Evolutionary conservation across 2,888 invertebrate genomes (phyloP).

Genomic region (Incurvaria masculella): DNA sequence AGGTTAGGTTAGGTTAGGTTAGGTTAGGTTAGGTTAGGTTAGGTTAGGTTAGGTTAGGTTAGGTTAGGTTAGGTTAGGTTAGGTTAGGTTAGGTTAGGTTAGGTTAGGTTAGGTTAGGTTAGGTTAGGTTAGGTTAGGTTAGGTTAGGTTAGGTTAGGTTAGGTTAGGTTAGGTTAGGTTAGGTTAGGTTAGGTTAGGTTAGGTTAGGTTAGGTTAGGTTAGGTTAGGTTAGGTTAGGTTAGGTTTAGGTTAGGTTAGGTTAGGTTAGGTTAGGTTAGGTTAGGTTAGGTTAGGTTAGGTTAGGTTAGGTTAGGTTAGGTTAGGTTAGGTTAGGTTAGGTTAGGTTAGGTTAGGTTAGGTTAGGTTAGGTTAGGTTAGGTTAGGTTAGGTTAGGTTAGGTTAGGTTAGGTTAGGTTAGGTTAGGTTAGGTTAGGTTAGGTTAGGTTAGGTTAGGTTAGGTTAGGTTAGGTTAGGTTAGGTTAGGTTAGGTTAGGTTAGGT

Average conservation of each 20-base stretch:
- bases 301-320: slow-evolving; percentile 10
- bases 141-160: slow-evolving; percentile 7
- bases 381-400: not conserved
- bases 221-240: slow-evolving; percentile 5
- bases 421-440: not conserved
- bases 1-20: slow-evolving; percentile 5
- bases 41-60: not conserved
- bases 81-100: slow-evolving; percentile 5
- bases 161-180: slow-evolving; percentile 6
- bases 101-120: slow-evolving; percentile 4
- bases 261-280: slow-evolving; percentile 7
- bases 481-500: slow-evolving; percentile 1
- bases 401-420: not conserved
- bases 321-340: slow-evolving; percentile 10
- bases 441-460: slow-evolving; percentile 1
- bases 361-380: slow-evolving; percentile 7
- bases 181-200: slow-evolving; percentile 7
- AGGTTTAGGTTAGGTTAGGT: slow-evolving; percentile 6
- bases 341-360: slow-evolving; percentile 8
- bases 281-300: slow-evolving; percentile 8
- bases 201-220: too few species aligned
- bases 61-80: slow-evolving; percentile 6
- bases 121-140: slow-evolving; percentile 7
- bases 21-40: slow-evolving; percentile 4
- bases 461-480: slow-evolving; percentile 1